Conservation (phyloP, 1,140 invertebrate species). For the Drosophila takahashii region DNA sequence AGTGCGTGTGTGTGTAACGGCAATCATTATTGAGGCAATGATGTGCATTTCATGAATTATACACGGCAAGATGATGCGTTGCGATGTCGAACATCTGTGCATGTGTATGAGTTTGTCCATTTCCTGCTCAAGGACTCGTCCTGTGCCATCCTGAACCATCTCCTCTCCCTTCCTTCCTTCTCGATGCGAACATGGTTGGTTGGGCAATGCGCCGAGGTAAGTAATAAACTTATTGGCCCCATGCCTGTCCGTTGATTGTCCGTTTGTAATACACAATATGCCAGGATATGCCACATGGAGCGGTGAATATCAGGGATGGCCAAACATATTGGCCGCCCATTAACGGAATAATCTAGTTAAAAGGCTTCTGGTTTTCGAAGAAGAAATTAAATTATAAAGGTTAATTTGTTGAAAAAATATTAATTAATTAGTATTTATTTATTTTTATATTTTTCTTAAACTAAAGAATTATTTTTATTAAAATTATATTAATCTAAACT, state of each 20-base stretch:
- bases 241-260: conserved; percentile 67
- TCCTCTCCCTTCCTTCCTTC: not conserved
- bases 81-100: conserved; percentile 16
- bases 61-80: conserved; percentile 52
- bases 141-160: conserved; percentile 20
- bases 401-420: not conserved
- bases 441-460: no score
- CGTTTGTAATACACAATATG: conserved; percentile 66
- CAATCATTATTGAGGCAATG: conserved; percentile 78
- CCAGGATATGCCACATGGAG: conserved; percentile 6
- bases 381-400: not conserved
- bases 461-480: no score
- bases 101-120: conserved; percentile 33
- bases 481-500: no score
- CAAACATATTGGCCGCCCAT: conserved; percentile 27
- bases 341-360: conserved; percentile 5
- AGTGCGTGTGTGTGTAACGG: conserved; percentile 53
- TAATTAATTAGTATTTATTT: no score
- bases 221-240: conserved; percentile 82
- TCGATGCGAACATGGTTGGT: conserved; percentile 42
- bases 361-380: not conserved
- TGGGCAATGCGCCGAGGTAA: conserved; percentile 77
- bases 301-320: conserved; percentile 32
- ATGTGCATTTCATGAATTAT: conserved; percentile 83
- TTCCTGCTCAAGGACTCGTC: conserved; percentile 37